Conservation (phyloP, 2,888 invertebrate genomes). For the Polydesmus complanatus region DNA sequence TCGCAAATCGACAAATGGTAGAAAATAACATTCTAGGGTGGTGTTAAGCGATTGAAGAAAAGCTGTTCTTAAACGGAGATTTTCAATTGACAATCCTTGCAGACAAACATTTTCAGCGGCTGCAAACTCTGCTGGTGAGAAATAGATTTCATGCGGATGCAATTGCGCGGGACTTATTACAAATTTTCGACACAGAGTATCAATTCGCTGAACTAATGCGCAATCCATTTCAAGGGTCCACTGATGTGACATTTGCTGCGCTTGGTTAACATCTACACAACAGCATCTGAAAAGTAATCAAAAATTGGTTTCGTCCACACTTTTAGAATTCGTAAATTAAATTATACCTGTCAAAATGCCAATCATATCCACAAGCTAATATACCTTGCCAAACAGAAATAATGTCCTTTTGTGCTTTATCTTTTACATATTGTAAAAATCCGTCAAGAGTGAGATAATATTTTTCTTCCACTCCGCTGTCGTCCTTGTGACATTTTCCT, state of each 20-base stretch:
- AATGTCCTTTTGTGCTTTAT: conserved; percentile 27
- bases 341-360: conserved; percentile 29
- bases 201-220: conserved; percentile 27
- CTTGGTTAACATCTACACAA: conserved; percentile 28
- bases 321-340: background rate
- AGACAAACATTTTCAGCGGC: conserved; percentile 25
- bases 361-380: conserved; percentile 29
- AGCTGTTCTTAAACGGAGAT: conserved; percentile 28
- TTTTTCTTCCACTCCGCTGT: conserved; percentile 21
- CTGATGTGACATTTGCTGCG: conserved; percentile 27
- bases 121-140: conserved; percentile 25
- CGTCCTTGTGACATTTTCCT: too few relatives aligned
- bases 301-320: background rate
- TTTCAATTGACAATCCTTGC: conserved; percentile 30
- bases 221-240: conserved; percentile 30
- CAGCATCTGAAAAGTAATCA: conserved; percentile 25
- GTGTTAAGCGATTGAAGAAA: conserved; percentile 30
- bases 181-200: conserved; percentile 27
- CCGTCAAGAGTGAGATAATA: conserved; percentile 29
- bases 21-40: conserved; percentile 28
- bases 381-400: conserved; percentile 29
- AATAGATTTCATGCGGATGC: conserved; percentile 30
- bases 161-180: conserved; percentile 28
- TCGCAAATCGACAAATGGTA: conserved; percentile 30
- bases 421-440: conserved; percentile 29